phyloP scores from a whole-genome alignment of 2,797 vertebrate genomes.

The Eutrigla gurnardus region DNA sequence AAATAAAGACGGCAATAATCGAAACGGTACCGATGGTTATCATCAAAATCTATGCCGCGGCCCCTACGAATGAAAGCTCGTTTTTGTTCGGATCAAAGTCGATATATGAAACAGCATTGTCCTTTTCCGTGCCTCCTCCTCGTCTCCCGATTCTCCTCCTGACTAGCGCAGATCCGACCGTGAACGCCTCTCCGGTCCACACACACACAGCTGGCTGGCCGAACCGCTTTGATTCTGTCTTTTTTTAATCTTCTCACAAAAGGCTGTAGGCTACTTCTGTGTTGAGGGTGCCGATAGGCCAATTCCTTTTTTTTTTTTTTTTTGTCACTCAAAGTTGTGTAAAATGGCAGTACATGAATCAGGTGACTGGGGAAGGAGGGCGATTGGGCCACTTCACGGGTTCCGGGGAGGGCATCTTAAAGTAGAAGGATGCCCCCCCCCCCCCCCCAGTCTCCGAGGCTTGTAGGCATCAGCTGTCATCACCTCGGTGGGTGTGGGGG shows the following conservation, averaged over 20 bases:
- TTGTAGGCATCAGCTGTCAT: constrained; percentile 55
- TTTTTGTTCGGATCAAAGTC: constrained; percentile 18
- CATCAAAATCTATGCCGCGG: constrained; percentile 56
- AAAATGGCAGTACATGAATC: constrained; percentile 88
- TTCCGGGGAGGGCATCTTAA: constrained; percentile 84
- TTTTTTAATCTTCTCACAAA: constrained; percentile 56
- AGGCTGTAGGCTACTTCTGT: constrained; percentile 66
- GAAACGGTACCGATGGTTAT: constrained; percentile 30
- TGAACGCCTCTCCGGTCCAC: constrained; percentile 52
- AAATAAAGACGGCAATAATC: constrained; percentile 33
- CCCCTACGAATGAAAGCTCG: constrained; percentile 29
- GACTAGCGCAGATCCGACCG: constrained; percentile 44
- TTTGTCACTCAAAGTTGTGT: constrained; percentile 77
- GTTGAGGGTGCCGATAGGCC: constrained; percentile 62
- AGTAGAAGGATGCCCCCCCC: constrained; percentile 74
- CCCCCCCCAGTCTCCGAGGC: constrained; percentile 12
- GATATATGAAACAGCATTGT: constrained; percentile 57
- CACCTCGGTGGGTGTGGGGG: constrained; percentile 37
- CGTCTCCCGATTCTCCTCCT: constrained; percentile 55
- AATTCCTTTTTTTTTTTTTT: constrained; percentile 21
- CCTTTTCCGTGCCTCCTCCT: constrained; percentile 37
- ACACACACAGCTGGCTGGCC: constrained; percentile 54
- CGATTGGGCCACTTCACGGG: constrained; percentile 76
- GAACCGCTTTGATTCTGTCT: constrained; percentile 28
- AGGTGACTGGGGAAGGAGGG: constrained; percentile 83